Conservation (phyloP, 2,888 invertebrate genomes). For the Seira sanloemensis region DNA sequence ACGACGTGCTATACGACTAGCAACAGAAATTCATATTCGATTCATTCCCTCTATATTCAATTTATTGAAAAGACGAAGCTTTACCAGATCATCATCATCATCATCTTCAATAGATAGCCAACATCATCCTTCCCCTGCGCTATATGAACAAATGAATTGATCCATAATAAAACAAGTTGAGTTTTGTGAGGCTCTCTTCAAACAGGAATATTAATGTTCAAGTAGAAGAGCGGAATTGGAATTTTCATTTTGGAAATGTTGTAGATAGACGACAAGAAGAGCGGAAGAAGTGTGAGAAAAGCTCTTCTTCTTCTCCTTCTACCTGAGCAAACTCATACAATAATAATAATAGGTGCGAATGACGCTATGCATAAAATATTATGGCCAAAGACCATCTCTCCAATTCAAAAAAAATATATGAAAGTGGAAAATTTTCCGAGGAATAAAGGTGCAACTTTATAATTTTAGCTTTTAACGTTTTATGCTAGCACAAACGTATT, state of each 20-base stretch:
- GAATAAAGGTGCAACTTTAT: no score
- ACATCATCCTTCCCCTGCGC: background rate
- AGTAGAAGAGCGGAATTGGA: background rate
- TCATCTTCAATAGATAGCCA: background rate
- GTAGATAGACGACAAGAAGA: background rate
- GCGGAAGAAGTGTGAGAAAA: background rate
- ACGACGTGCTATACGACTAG: background rate
- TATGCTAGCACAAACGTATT: no score
- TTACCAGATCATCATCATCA: background rate
- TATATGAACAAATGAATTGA: background rate
- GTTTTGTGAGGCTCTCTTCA: slow-evolving; percentile 7
- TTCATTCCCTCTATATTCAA: background rate
- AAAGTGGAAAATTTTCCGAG: no score
- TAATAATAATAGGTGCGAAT: slow-evolving; percentile 5
- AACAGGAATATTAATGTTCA: background rate
- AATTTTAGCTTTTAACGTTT: no score
- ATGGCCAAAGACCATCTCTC: no score
- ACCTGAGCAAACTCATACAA: slow-evolving; percentile 5
- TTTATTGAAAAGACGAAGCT: slow-evolving; percentile 2
- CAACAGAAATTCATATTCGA: background rate
- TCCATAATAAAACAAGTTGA: background rate
- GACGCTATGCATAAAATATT: background rate
- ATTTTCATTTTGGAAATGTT: slow-evolving; percentile 11
- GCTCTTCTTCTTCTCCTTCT: background rate
- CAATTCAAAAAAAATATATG: no score